Evolutionary conservation across 2,797 vertebrate genomes (phyloP), one percentile per base, ranked within the genome.

Genomic region (Platalea minor): DNA sequence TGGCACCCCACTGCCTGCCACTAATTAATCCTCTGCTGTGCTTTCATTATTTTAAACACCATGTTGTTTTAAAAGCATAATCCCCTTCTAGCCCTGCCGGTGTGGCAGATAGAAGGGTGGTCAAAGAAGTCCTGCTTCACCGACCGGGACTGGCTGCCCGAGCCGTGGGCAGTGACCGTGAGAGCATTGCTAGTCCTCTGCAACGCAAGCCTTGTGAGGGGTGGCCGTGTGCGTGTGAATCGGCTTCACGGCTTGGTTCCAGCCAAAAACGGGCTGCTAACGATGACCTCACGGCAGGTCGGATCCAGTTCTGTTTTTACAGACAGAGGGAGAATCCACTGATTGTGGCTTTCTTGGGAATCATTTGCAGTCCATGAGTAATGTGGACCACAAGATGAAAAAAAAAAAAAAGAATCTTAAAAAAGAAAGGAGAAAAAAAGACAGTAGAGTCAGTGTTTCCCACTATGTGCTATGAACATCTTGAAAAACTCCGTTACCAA

Each of bases 321-420:
- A 95, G 95, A 94, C 93, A 81, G 60, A 43, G 21, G 91, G 68
- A 89, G 89, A 95, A 93, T 93, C 96, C 95, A 90, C 93, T 26
- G 94, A 48, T 76, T 96, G 96, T 95, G 95, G 95, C 93, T 96
- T 97, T 60, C 88, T 70, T 39, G 94, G 85, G 93, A 93, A 68
- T 93, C 69, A 2, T 96, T 95, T 87, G 68, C 91, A 95, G 80
- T 6, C 85, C 53, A 17, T 94, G 93, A 95, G 95, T 96, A 96
- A 93, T 88, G 85, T 79, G 95, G 92, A 96, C 97, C 93, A 85
- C 94, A 96, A 75, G 88, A 84, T 1, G 29, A 80, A 88, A 91
- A 91, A 75, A 72, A 45, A 45, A 69, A 73, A 61, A 74, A 10
- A 7, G 25, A 88, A 53, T n/a, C 89, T 95, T 94, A 89, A 96